These are phyloP conservation scores for Cotesia vestalis DNA, from an alignment of 1,140 invertebrate genomes.

Conservation along the genomic window DNA sequence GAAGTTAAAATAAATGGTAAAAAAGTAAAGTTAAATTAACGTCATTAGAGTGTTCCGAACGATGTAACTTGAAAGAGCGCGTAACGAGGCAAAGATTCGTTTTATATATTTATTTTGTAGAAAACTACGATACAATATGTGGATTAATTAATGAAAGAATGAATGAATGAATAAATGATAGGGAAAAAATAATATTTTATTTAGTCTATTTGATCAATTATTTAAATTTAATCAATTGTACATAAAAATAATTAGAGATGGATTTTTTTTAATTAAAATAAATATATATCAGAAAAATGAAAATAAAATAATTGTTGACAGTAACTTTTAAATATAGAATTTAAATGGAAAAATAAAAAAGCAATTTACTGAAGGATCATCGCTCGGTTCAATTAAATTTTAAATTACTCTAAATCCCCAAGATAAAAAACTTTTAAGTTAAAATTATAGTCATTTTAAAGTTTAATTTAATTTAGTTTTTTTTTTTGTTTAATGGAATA, in stretches of 20 bases:
- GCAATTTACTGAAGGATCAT: conserved; percentile 27
- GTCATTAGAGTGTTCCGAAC: conserved; percentile 21
- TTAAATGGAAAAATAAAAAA: neutral
- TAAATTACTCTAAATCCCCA: conserved; percentile 19
- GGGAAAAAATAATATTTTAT: no score
- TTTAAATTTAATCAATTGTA: no score
- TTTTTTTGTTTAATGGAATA: no score
- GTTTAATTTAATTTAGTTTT: no score
- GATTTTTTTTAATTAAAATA: neutral
- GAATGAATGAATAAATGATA: no score
- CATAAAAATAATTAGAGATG: no score
- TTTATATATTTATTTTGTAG: neutral
- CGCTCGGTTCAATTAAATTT: conserved; percentile 32
- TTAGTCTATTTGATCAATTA: no score
- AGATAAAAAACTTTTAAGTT: neutral
- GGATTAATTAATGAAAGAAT: conserved; percentile 9
- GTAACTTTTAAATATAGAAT: conserved; percentile 1
- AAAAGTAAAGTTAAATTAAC: neutral
- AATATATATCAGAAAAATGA: neutral
- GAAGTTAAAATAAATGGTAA: neutral
- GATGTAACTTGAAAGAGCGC: conserved; percentile 22
- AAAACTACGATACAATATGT: conserved; percentile 2
- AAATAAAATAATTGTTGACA: neutral
- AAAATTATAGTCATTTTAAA: no score
- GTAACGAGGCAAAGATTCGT: conserved; percentile 16